These are phyloP conservation scores for Pseudochirops cupreus DNA, from an alignment of 2,797 vertebrate genomes.

Conservation along the genomic window DNA sequence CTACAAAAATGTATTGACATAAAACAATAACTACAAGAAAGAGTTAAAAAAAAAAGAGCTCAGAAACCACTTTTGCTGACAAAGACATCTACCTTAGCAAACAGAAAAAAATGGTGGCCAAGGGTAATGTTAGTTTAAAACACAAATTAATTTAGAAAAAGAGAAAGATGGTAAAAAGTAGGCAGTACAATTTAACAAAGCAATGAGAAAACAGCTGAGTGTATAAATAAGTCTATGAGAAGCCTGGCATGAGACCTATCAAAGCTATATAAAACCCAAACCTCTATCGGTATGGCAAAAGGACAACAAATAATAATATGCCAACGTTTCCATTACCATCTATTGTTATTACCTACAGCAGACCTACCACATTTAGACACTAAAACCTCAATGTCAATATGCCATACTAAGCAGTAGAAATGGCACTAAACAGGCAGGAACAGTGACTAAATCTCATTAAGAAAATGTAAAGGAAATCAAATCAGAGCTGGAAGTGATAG, in stretches of 20 bases:
- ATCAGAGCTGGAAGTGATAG: not conserved
- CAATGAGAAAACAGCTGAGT: not conserved
- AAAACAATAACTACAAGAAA: not conserved
- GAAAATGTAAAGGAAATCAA: not conserved
- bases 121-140: not conserved
- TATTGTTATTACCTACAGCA: not conserved
- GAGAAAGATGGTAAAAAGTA: not conserved
- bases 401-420: not conserved
- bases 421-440: not conserved
- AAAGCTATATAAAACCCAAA: not conserved
- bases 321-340: not conserved
- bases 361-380: not conserved
- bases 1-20: not conserved
- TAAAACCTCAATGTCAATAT: not conserved
- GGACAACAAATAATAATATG: not conserved
- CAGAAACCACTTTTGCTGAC: not conserved
- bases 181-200: not conserved
- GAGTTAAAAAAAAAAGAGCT: not conserved
- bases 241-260: not conserved
- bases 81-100: not conserved
- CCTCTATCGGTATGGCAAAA: not conserved
- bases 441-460: not conserved
- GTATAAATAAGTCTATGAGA: not conserved
- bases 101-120: not conserved
- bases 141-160: not conserved